phyloP scores from a whole-genome alignment of 2,888 invertebrate species.

The Sepiola atlantica region DNA sequence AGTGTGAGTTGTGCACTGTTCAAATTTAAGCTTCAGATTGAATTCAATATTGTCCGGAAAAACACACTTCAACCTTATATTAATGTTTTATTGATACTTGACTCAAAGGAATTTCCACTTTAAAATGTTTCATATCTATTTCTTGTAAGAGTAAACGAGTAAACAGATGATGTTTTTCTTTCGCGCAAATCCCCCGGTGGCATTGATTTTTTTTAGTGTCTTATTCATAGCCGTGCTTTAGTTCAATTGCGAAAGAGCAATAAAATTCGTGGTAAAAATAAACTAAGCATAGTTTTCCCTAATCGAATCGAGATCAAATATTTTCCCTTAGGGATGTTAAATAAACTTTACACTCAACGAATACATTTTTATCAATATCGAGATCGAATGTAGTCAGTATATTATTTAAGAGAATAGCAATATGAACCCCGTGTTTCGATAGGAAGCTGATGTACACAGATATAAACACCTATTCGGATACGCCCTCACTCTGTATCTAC shows the following conservation, averaged over 20 bases:
- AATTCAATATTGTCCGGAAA: not conserved
- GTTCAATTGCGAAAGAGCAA: not conserved
- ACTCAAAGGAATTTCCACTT: not conserved
- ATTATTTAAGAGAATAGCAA: too few species aligned
- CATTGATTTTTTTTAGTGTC: too few species aligned
- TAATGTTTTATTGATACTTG: not conserved
- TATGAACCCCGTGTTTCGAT: too few species aligned
- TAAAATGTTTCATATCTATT: not conserved
- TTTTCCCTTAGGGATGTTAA: not conserved
- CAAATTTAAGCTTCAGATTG: not conserved
- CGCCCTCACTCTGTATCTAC: too few species aligned
- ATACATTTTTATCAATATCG: not conserved
- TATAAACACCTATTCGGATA: too few species aligned
- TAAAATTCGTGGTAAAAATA: not conserved
- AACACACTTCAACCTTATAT: not conserved
- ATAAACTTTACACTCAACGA: not conserved
- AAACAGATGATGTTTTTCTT: not conserved
- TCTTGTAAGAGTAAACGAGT: not conserved
- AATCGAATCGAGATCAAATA: not conserved
- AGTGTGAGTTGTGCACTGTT: not conserved
- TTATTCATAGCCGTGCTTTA: not conserved
- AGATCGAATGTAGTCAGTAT: too few species aligned
- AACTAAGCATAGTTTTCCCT: not conserved
- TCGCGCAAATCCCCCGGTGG: not conserved
- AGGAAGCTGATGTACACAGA: too few species aligned